Percentiles rank a stretch among this genome's conserved stretches.
Conservation (phyloP, 2,888 invertebrate genomes). For the Himalopsyche kuldschensis region DNA sequence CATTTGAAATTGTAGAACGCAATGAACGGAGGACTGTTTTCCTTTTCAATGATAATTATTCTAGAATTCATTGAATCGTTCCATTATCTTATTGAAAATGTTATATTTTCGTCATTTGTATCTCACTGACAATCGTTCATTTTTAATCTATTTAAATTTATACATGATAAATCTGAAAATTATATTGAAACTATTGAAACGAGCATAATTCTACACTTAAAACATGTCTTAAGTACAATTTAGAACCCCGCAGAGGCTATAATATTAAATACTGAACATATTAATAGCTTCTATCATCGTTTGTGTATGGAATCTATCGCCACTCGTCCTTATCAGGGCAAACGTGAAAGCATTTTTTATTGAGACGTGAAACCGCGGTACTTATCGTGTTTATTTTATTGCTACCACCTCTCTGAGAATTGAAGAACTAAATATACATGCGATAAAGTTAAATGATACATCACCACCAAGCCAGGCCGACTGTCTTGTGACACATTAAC, state of each 20-base stretch:
- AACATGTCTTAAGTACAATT: no score
- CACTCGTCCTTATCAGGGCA: not conserved
- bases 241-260: not conserved
- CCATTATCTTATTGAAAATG: no score
- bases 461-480: not conserved
- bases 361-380: not conserved
- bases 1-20: no score
- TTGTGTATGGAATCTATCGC: not conserved
- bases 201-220: no score
- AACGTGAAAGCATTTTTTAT: conserved; percentile 10
- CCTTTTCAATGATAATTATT: no score
- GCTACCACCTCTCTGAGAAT: conserved; percentile 10
- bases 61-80: no score
- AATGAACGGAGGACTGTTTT: no score
- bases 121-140: no score
- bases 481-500: conserved; percentile 19
- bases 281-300: not conserved
- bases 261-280: not conserved
- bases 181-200: no score
- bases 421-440: conserved; percentile 25
- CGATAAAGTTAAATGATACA: conserved; percentile 32
- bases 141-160: no score
- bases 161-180: no score
- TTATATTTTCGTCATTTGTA: no score
- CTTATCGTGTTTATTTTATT: not conserved